phyloP scores from a whole-genome alignment of 1,140 invertebrate genomes.

The Apocrypta bakeri region DNA sequence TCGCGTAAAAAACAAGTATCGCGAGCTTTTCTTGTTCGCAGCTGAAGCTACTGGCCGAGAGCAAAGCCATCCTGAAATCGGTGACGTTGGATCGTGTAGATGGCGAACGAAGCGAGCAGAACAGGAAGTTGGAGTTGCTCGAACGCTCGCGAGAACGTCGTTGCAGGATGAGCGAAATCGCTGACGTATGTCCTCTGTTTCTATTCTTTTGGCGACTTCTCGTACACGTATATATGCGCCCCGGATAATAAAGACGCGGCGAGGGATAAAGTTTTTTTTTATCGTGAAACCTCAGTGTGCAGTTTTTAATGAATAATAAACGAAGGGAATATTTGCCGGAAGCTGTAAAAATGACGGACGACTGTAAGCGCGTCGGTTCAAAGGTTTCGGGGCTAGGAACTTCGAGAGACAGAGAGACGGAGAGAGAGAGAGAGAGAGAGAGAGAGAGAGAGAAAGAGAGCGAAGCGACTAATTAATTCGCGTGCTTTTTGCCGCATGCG shows the following conservation, averaged over 20 bases:
- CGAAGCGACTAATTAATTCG: neutral
- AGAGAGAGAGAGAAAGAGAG: neutral
- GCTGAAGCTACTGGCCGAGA: conserved; percentile 8
- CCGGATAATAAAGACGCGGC: neutral
- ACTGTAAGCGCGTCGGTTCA: neutral
- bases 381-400: neutral
- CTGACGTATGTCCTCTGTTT: conserved; percentile 17
- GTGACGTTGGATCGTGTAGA: neutral
- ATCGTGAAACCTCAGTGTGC: too few species aligned
- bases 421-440: neutral
- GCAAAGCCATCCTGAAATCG: neutral
- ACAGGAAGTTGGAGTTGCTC: neutral
- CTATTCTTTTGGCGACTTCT: neutral
- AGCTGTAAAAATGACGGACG: neutral
- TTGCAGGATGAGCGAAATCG: conserved; percentile 1
- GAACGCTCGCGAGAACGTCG: conserved; percentile 18
- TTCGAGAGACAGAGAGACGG: too few species aligned
- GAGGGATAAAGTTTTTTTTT: neutral
- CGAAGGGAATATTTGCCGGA: neutral
- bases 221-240: too few species aligned
- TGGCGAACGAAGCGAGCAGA: neutral
- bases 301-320: neutral
- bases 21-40: conserved; percentile 4
- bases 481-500: neutral
- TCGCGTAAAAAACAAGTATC: neutral